Percentiles rank a stretch among this genome's conserved stretches.
Conservation (phyloP, 2,888 invertebrate species). For the Syritta pipiens region DNA sequence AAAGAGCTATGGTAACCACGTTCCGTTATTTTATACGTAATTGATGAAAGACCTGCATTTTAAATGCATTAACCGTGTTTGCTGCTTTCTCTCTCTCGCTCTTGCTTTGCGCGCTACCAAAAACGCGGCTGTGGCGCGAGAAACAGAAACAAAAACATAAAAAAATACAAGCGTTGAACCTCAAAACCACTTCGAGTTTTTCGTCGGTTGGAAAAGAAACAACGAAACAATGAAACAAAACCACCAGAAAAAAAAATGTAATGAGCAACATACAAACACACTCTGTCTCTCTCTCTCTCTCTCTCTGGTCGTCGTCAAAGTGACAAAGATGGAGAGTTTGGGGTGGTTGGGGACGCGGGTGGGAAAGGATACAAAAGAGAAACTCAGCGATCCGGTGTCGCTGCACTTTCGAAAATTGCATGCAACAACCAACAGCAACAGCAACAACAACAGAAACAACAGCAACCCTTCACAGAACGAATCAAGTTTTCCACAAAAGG, state of each 20-base stretch:
- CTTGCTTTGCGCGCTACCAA: background rate
- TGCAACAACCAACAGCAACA: conserved; percentile 16
- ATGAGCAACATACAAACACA: conserved; percentile 44
- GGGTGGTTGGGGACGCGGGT: background rate
- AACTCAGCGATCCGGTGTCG: conserved; percentile 35
- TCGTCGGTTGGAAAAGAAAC: background rate
- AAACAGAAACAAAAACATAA: background rate
- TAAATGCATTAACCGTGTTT: conserved; percentile 44
- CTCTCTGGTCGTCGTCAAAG: conserved; percentile 7
- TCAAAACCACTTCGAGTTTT: conserved; percentile 16
- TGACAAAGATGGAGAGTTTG: background rate
- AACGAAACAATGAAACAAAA: conserved; percentile 23
- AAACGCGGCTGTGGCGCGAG: background rate
- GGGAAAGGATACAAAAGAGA: conserved; percentile 21
- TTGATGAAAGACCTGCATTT: conserved; percentile 20
- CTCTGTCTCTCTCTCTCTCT: too few relatives aligned
- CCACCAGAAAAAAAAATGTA: conserved; percentile 6
- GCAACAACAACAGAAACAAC: too few relatives aligned
- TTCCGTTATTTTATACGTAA: conserved; percentile 20
- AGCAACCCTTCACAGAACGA: background rate
- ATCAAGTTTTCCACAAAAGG: conserved; percentile 45
- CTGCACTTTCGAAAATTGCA: conserved; percentile 46
- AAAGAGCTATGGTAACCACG: conserved; percentile 6
- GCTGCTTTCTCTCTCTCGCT: conserved; percentile 38
- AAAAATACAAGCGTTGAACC: background rate